Evolutionary conservation across 2,113 vertebrate genomes (phyloP).

Genomic region (Oncorhynchus keta): DNA sequence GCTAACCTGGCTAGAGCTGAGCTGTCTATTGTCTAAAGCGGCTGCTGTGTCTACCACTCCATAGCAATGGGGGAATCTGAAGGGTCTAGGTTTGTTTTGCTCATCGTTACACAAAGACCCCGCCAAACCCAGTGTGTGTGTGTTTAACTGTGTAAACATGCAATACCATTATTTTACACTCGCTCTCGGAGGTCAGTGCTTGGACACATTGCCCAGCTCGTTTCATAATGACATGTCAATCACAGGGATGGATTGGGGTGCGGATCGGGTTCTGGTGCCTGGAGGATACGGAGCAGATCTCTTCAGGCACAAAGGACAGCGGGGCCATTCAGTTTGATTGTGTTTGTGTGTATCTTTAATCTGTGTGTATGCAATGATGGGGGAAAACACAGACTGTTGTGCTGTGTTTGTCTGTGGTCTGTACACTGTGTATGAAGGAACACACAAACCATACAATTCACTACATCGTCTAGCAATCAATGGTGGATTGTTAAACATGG

Average conservation of each 20-base stretch:
- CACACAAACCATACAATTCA: background rate
- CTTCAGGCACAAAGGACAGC: slow-evolving; percentile 14
- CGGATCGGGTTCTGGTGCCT: background rate
- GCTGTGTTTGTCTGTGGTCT: background rate
- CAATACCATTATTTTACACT: background rate
- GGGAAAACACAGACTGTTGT: background rate
- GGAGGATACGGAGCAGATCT: background rate
- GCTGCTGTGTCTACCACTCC: too few relatives aligned
- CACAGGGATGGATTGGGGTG: slow-evolving; percentile 7
- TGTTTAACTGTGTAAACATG: background rate
- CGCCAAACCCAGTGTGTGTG: background rate
- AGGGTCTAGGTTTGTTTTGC: too few relatives aligned
- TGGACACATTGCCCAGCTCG: background rate
- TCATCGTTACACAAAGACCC: too few relatives aligned
- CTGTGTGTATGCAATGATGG: background rate
- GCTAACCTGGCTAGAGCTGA: too few relatives aligned
- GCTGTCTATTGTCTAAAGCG: too few relatives aligned
- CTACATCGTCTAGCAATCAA: background rate
- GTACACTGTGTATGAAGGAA: background rate
- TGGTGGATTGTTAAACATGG: background rate
- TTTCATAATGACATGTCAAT: slow-evolving; percentile 20
- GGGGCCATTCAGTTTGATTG: slow-evolving; percentile 1
- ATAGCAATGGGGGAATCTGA: too few relatives aligned
- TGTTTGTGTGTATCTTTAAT: background rate
- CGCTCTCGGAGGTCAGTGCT: slow-evolving; percentile 20